phyloP scores from a whole-genome alignment of 2,797 vertebrate genomes.

The Takifugu ocellatus region DNA sequence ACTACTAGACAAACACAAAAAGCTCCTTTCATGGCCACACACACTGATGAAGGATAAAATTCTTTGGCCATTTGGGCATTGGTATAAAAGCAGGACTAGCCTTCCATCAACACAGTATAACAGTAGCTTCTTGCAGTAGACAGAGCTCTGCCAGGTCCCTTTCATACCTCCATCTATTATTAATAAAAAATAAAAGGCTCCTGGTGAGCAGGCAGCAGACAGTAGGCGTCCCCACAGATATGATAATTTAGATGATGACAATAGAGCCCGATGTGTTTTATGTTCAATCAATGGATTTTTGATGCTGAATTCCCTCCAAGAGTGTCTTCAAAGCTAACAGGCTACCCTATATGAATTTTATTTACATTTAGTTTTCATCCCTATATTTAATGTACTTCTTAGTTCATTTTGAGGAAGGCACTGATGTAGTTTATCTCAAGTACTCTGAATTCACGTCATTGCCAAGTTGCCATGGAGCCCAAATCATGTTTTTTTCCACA shows the following conservation, averaged over 20 bases:
- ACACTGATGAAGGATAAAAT: constrained; percentile 25
- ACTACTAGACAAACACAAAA: too few relatives aligned
- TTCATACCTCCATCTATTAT: constrained; percentile 55
- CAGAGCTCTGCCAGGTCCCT: constrained; percentile 30
- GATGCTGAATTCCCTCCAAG: background rate
- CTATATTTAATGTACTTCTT: background rate
- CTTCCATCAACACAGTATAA: constrained; percentile 46
- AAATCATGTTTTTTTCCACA: too few relatives aligned
- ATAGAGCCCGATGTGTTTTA: constrained; percentile 31
- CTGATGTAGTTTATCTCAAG: too few relatives aligned
- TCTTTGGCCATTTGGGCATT: constrained; percentile 2
- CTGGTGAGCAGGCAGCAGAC: constrained; percentile 35
- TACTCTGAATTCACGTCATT: too few relatives aligned
- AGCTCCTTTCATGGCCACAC: constrained; percentile 25
- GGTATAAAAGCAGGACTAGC: constrained; percentile 23
- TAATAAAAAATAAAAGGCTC: constrained; percentile 47
- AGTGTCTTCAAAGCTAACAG: background rate
- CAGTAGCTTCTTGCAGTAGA: constrained; percentile 29
- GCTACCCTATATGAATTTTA: background rate
- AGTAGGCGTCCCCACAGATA: constrained; percentile 34
- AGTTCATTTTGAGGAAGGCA: too few relatives aligned
- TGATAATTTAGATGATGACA: constrained; percentile 39
- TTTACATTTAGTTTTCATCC: background rate
- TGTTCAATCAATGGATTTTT: constrained; percentile 13
- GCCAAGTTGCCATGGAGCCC: too few relatives aligned